A percentile compares a stretch with the other conserved stretches of the same genome.
These are phyloP conservation scores for Tubulanus polymorphus DNA, from an alignment of 2,888 invertebrate genomes.

Conservation along the genomic window DNA sequence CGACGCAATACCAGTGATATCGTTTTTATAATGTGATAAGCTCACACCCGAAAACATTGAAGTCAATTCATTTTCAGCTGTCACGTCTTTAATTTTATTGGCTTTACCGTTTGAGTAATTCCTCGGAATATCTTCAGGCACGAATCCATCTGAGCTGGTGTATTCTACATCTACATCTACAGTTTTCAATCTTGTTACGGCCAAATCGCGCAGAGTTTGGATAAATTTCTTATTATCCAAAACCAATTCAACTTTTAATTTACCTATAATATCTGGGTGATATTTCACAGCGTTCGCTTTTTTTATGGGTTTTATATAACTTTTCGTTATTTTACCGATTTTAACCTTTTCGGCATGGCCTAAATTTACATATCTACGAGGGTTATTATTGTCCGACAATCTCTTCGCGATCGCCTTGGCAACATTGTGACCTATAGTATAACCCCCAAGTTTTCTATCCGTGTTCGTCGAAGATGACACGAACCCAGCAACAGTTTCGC, in stretches of 20 bases:
- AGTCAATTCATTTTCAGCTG: constrained; percentile 2
- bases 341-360: neutral
- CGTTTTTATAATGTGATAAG: neutral
- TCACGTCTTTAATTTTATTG: neutral
- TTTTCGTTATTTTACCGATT: neutral
- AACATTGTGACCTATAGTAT: neutral
- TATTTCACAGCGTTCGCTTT: neutral
- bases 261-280: neutral
- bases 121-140: neutral
- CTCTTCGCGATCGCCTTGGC: neutral
- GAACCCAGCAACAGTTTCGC: neutral
- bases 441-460: neutral
- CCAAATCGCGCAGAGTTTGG: constrained; percentile 3
- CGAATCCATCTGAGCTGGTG: neutral
- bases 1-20: neutral
- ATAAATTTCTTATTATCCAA: constrained; percentile 1
- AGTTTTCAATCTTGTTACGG: neutral
- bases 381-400: neutral
- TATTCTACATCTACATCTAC: neutral
- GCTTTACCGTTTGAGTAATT: neutral
- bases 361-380: neutral
- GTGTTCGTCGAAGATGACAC: neutral
- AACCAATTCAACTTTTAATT: neutral
- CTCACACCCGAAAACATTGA: neutral
- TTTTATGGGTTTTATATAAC: neutral